These are phyloP conservation scores for Ochropacha duplaris DNA, from an alignment of 2,888 invertebrate genomes.

Conservation along the genomic window DNA sequence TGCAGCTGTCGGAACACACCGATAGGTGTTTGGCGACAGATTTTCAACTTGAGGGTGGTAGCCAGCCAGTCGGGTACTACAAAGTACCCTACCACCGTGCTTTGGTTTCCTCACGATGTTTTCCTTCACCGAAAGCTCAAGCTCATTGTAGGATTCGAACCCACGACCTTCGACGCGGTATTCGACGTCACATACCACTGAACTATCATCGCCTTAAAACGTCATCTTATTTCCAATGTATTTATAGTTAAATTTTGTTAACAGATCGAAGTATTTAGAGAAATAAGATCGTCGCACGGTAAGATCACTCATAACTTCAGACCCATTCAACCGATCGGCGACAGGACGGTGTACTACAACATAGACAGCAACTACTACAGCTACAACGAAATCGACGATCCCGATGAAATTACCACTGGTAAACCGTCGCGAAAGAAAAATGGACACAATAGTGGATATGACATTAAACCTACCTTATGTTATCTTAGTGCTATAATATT, in stretches of 20 bases:
- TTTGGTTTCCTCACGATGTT: too few relatives aligned
- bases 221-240: too few relatives aligned
- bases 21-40: too few relatives aligned
- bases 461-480: slow-evolving; percentile 10
- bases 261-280: slow-evolving; percentile 89
- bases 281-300: slow-evolving; percentile 85
- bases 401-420: slow-evolving; percentile 42
- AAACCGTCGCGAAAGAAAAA: slow-evolving; percentile 43
- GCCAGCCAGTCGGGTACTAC: too few relatives aligned
- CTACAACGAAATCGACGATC: slow-evolving; percentile 71
- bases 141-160: too few relatives aligned
- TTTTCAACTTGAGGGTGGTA: too few relatives aligned
- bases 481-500: slow-evolving; percentile 24
- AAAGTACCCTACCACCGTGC: too few relatives aligned
- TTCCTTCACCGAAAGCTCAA: too few relatives aligned
- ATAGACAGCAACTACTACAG: slow-evolving; percentile 71
- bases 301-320: slow-evolving; percentile 91
- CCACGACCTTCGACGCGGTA: too few relatives aligned
- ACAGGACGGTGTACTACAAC: slow-evolving; percentile 85
- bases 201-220: neutral
- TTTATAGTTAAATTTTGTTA: slow-evolving; percentile 34
- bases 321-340: slow-evolving; percentile 90
- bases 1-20: too few relatives aligned
- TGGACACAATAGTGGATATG: slow-evolving; percentile 33
- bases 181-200: too few relatives aligned